phyloP scores from a whole-genome alignment of 1,140 invertebrate species.

The Palaemon carinicauda region DNA sequence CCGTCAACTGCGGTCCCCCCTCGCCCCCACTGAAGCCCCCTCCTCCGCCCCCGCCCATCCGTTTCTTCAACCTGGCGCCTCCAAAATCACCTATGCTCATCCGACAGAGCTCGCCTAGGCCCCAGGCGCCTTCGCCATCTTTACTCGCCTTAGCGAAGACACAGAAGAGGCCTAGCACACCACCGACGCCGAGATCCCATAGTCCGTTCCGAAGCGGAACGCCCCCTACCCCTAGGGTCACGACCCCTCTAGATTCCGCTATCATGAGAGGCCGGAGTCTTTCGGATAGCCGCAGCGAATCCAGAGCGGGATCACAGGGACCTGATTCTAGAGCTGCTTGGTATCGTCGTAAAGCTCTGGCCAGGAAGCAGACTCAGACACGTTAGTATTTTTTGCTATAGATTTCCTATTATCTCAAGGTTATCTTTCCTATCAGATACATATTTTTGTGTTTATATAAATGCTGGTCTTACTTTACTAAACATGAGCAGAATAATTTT shows the following conservation, averaged over 20 bases:
- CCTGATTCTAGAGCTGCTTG: slow-evolving; percentile 32
- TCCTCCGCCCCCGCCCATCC: slow-evolving; percentile 10
- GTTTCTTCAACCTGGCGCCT: slow-evolving; percentile 13
- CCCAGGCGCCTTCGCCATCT: background rate
- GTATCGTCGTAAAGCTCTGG: slow-evolving; percentile 30
- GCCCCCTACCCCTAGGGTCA: background rate
- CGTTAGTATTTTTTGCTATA: slow-evolving; percentile 16
- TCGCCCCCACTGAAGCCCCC: background rate
- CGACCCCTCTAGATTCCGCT: slow-evolving; percentile 5
- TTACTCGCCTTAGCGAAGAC: background rate
- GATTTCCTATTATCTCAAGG: no score
- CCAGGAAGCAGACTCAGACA: slow-evolving; percentile 14
- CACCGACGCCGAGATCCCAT: slow-evolving; percentile 10
- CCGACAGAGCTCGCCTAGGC: background rate
- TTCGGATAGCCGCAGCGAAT: slow-evolving; percentile 21
- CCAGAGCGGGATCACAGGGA: background rate
- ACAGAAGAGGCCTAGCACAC: slow-evolving; percentile 4
- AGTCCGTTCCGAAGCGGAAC: slow-evolving; percentile 9
- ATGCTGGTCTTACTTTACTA: background rate
- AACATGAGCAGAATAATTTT: no score
- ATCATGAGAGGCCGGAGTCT: slow-evolving; percentile 28
- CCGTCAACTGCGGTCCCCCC: background rate
- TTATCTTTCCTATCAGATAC: background rate
- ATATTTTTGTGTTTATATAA: background rate
- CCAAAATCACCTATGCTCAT: background rate